Conservation (phyloP, 1,140 invertebrate species). For the Tachypleus tridentatus region DNA sequence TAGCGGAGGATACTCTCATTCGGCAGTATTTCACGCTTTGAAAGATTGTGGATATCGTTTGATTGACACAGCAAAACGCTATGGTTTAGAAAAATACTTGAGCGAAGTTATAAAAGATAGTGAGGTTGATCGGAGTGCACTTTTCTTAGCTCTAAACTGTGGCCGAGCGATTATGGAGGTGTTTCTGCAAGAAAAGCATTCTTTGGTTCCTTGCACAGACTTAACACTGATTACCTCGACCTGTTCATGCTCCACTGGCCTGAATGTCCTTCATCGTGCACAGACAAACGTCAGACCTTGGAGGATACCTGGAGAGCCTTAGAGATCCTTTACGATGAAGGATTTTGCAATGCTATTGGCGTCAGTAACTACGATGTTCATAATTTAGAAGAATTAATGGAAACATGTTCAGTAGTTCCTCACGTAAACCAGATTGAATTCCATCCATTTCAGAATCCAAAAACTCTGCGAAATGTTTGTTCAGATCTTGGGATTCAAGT, state of each 20-base stretch:
- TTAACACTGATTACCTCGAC: slow-evolving; percentile 33
- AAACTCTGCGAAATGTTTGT: slow-evolving; percentile 30
- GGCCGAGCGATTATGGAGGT: slow-evolving; percentile 34
- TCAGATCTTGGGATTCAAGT: slow-evolving; percentile 29
- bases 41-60: slow-evolving; percentile 32
- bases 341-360: slow-evolving; percentile 29
- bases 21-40: slow-evolving; percentile 34
- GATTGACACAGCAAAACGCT: slow-evolving; percentile 36
- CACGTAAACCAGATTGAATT: slow-evolving; percentile 39
- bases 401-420: slow-evolving; percentile 30
- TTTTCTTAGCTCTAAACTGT: slow-evolving; percentile 35
- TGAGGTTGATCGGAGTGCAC: slow-evolving; percentile 22
- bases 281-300: slow-evolving; percentile 24
- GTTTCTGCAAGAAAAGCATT: slow-evolving; percentile 27
- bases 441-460: slow-evolving; percentile 36
- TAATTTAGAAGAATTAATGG: slow-evolving; percentile 31
- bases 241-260: slow-evolving; percentile 36
- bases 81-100: slow-evolving; percentile 28
- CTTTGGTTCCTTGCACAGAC: slow-evolving; percentile 28
- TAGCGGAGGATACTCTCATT: slow-evolving; percentile 35
- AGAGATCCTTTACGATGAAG: slow-evolving; percentile 33
- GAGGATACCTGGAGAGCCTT: slow-evolving; percentile 34
- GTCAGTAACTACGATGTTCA: slow-evolving; percentile 34
- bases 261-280: slow-evolving; percentile 27
- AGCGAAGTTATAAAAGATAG: too few relatives aligned